A percentile compares a stretch with the other conserved stretches of the same genome.
phyloP scores from a whole-genome alignment of 1,140 invertebrate species.

The Caenorhabditis elegans region WBcel235 BX284603.4:4514001-4514500 shows the following conservation, averaged over 20 bases:
- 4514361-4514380: background rate
- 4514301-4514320: background rate
- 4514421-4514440: background rate
- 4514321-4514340: background rate
- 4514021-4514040: background rate
- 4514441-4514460: background rate
- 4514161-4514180: slow-evolving; percentile 32
- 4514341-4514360: slow-evolving; percentile 19
- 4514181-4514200: slow-evolving; percentile 1
- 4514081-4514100: background rate
- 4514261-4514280: background rate
- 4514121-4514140: no score
- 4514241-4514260: slow-evolving; percentile 26
- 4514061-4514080: slow-evolving; percentile 12
- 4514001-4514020: slow-evolving; percentile 2
- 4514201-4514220: background rate
- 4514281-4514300: background rate
- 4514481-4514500: no score
- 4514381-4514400: background rate
- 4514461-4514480: background rate
- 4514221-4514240: slow-evolving; percentile 27
- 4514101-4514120: slow-evolving; percentile 26
- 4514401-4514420: background rate
- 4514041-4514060: background rate
- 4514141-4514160: background rate